Conservation (phyloP, 2,888 invertebrate species). For the Bellardia pandia region DNA sequence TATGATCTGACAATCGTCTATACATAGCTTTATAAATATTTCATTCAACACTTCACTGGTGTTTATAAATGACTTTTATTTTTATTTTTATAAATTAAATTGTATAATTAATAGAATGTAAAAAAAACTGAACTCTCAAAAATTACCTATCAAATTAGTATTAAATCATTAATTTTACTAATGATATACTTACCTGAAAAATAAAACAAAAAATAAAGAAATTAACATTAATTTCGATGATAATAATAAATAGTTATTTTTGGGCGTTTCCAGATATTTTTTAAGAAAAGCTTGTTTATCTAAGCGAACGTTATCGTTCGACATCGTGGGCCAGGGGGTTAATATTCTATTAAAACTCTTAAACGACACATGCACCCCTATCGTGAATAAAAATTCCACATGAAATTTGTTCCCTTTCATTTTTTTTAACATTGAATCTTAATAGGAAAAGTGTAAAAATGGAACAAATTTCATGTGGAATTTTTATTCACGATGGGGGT, state of each 20-base stretch:
- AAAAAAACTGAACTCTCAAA: slow-evolving; percentile 31
- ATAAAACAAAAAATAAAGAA: slow-evolving; percentile 6
- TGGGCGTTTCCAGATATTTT: neutral
- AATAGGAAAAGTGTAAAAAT: too few species aligned
- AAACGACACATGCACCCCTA: too few species aligned
- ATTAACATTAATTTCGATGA: slow-evolving; percentile 3
- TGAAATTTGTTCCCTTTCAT: too few species aligned
- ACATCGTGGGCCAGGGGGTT: too few species aligned
- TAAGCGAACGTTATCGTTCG: too few species aligned
- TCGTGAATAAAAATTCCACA: too few species aligned
- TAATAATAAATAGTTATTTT: neutral
- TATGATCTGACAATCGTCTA: too few species aligned
- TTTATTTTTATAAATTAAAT: neutral
- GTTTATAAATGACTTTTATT: slow-evolving; percentile 4
- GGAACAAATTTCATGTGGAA: too few species aligned
- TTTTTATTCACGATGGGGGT: too few species aligned
- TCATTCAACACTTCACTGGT: slow-evolving; percentile 26
- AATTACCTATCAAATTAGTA: slow-evolving; percentile 32
- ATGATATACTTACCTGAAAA: slow-evolving; percentile 24
- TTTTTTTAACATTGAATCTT: too few species aligned
- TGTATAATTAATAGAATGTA: neutral
- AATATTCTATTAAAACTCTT: too few species aligned
- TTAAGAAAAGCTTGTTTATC: neutral
- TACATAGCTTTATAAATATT: too few species aligned
- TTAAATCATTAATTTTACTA: neutral